Base-by-base conservation (phyloP, 1,140 invertebrate species). In the Olivierus martensii region DNA sequence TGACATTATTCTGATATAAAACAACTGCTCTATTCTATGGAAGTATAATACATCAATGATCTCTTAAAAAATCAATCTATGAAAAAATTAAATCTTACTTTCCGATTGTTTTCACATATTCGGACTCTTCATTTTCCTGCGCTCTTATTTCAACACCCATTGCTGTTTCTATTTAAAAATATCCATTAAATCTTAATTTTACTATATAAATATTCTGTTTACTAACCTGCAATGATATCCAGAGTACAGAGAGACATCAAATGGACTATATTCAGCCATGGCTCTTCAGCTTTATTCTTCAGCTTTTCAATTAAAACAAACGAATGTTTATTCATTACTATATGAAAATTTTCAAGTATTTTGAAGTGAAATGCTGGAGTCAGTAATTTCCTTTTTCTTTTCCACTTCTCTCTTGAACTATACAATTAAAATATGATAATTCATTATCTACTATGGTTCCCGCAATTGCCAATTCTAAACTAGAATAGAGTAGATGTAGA, bases 171-270 rank as follows among this genome's bases (percentile, higher is more conserved):
- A 62, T 46, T 71, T 71, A 61, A 61, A 28, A 28, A 28, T 28
- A 28, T 28, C 57, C 47, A 6, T 55, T 39, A 9, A 28, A 41
- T 28, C 9, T 28, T 18, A 41, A 41, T 18, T 41, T 41, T 15
- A 36, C 2, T 37, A 9, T 44, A 49, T 7, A 17, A 41, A 41
- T 41, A 41, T 15, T 41, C 39, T 18, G 15, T 17, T n/a, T 58
- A 74, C 75, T 75, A 68, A 84, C 82, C 82, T 65, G 82, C 86
- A 52, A 89, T 85, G 60, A 87, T 83, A 57, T 93, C 87, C 1
- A 94, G 80, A 1, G 88, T 87, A 44, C 84, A 87, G n/a, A 79
- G 73, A 17, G 82, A 79, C 9, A 88, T 75, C 61, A 77, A 78
- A 18, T 79, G 77, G 66, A 80, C 84, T 35, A 90, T 75, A 64